Evolutionary conservation across 1,140 invertebrate genomes (phyloP).

Genomic region (Caenorhabditis elegans): WBcel235 BX284606.5:11448001-11448500

Average conservation of each 20-base stretch:
- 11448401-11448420: constrained; percentile 25
- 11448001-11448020: background rate
- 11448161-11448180: background rate
- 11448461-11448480: constrained; percentile 11
- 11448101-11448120: background rate
- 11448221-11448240: no score
- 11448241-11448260: background rate
- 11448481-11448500: constrained; percentile 7
- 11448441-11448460: no score
- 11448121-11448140: background rate
- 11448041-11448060: background rate
- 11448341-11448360: background rate
- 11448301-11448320: background rate
- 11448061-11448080: constrained; percentile 21
- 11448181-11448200: background rate
- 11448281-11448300: background rate
- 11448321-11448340: constrained; percentile 18
- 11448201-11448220: no score
- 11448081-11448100: background rate
- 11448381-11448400: background rate
- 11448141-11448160: constrained; percentile 21
- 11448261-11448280: background rate
- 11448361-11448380: background rate
- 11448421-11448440: background rate
- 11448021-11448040: background rate